These are phyloP conservation scores for Tadarida brasiliensis DNA, from an alignment of 2,797 vertebrate species.

Conservation along the genomic window DNA sequence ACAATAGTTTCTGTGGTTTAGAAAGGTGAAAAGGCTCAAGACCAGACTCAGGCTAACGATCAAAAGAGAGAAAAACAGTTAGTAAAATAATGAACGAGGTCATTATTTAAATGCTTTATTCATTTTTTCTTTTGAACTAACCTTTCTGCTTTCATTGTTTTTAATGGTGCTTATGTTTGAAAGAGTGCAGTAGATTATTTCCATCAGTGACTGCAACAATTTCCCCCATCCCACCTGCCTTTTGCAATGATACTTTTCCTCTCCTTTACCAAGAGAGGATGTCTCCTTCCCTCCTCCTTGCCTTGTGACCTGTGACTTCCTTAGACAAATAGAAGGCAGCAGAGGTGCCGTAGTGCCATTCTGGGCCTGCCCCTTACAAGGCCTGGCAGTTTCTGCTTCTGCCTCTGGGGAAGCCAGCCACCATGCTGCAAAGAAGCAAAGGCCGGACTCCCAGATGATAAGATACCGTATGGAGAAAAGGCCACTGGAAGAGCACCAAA, in stretches of 20 bases:
- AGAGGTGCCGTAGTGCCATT: neutral
- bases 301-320: neutral
- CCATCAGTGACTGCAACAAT: neutral
- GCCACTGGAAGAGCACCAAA: neutral
- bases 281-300: neutral
- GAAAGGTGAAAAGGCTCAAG: constrained; percentile 7
- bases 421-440: neutral
- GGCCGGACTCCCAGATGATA: neutral
- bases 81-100: neutral
- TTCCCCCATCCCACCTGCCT: neutral
- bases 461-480: neutral
- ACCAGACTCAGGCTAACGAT: neutral
- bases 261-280: neutral
- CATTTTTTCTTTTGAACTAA: constrained; percentile 18
- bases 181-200: neutral
- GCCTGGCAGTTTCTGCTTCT: neutral
- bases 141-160: constrained; percentile 39
- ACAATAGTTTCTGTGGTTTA: neutral
- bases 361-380: neutral
- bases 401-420: neutral
- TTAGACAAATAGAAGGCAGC: neutral
- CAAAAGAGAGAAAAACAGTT: constrained; percentile 33
- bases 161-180: neutral
- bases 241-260: neutral
- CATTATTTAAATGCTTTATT: neutral